Percentiles rank a stretch among this genome's conserved stretches.
These are phyloP conservation scores for Papilio polyxenes DNA, from an alignment of 1,140 invertebrate genomes.

Conservation along the genomic window DNA sequence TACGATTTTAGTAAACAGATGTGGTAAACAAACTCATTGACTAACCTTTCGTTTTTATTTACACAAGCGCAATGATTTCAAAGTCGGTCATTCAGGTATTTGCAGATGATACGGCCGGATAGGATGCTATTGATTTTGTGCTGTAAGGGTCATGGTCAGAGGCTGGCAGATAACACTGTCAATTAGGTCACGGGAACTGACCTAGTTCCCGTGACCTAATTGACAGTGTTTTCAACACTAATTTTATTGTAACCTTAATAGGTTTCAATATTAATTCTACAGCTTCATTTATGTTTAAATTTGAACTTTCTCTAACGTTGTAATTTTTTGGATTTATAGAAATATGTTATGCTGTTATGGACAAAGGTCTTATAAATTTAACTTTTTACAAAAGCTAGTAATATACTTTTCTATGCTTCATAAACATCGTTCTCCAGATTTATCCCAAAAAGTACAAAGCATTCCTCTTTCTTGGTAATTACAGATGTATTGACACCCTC, in stretches of 20 bases:
- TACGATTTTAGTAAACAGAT: not conserved
- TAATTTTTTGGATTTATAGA: no score
- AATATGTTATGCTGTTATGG: no score
- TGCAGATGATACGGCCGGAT: not conserved
- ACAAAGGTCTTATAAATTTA: no score
- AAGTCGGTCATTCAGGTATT: conserved; percentile 23
- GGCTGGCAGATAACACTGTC: not conserved
- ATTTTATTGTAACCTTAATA: not conserved
- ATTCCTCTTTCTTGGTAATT: no score
- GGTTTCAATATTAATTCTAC: not conserved
- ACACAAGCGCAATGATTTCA: conserved; percentile 9
- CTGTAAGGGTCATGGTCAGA: not conserved
- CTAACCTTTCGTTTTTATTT: conserved; percentile 13
- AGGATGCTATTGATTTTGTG: conserved; percentile 3
- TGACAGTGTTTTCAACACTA: conserved; percentile 1
- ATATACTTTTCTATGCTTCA: no score
- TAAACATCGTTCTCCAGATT: no score
- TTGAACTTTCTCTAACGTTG: not conserved
- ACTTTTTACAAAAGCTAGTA: no score
- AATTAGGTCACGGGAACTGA: no score
- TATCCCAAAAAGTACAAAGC: no score
- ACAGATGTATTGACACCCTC: no score
- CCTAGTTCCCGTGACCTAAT: conserved; percentile 11
- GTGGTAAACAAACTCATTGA: conserved; percentile 17
- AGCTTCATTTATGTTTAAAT: not conserved